Evolutionary conservation across 2,888 invertebrate genomes (phyloP).

Genomic region (Caenorhabditis virilis): DNA sequence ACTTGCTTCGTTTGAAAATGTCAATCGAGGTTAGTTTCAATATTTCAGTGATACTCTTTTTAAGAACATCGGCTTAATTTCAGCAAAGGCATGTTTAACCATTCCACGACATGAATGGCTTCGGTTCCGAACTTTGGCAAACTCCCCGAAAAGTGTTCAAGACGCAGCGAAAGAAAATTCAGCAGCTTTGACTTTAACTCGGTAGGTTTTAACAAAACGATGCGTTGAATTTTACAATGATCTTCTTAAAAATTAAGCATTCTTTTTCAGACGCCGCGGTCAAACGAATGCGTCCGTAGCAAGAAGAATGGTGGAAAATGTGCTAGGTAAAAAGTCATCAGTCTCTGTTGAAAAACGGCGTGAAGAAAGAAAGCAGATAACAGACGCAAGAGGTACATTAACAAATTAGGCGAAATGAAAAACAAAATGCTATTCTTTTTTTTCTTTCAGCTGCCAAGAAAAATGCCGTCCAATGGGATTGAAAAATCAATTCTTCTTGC

Average conservation of each 20-base stretch:
- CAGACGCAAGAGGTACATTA: slow-evolving; percentile 29
- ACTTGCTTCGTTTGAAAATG: slow-evolving; percentile 31
- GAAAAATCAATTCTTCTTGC: neutral
- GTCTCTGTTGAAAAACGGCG: slow-evolving; percentile 40
- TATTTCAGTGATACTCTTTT: slow-evolving; percentile 3
- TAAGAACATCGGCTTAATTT: neutral
- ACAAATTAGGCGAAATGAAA: neutral
- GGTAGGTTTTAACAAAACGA: slow-evolving; percentile 10
- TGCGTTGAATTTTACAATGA: neutral
- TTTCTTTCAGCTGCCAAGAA: slow-evolving; percentile 40
- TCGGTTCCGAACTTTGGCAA: slow-evolving; percentile 21
- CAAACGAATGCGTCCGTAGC: slow-evolving; percentile 43
- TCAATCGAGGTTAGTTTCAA: slow-evolving; percentile 13
- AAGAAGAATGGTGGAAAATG: slow-evolving; percentile 46
- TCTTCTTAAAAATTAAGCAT: neutral
- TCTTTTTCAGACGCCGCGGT: slow-evolving; percentile 1
- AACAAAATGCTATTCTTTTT: neutral
- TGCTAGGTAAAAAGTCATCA: slow-evolving; percentile 38
- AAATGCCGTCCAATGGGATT: slow-evolving; percentile 41
- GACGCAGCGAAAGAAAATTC: slow-evolving; percentile 20
- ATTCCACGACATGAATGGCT: slow-evolving; percentile 37
- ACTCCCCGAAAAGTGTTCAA: slow-evolving; percentile 28
- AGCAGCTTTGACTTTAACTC: slow-evolving; percentile 8
- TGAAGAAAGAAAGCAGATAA: slow-evolving; percentile 39
- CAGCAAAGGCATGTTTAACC: slow-evolving; percentile 20